phyloP scores from a whole-genome alignment of 2,113 vertebrate species.

The Heterocephalus glaber region DNA sequence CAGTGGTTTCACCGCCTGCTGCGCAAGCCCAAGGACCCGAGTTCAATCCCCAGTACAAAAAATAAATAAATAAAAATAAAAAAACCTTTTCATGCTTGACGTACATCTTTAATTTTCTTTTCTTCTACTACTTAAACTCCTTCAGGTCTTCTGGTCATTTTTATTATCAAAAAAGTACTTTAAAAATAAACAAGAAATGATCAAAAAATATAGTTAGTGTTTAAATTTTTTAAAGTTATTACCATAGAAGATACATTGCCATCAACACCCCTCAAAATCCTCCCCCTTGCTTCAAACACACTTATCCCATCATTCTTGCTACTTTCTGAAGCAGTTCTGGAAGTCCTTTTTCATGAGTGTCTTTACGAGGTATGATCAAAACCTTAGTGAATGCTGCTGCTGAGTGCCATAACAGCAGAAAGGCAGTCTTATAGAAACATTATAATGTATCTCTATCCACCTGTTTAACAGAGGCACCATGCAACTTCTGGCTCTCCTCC shows the following conservation, averaged over 20 bases:
- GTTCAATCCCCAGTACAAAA: too few relatives aligned
- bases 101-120: constrained; percentile 42
- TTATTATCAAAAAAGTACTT: background rate
- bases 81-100: background rate
- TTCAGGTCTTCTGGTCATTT: background rate
- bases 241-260: background rate
- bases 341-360: background rate
- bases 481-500: background rate
- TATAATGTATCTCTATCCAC: background rate
- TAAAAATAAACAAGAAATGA: background rate
- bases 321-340: background rate
- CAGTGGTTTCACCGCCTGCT: too few relatives aligned
- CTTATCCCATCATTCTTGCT: background rate
- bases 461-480: background rate
- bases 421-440: background rate
- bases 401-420: background rate
- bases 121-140: constrained; percentile 21
- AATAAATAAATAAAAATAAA: too few relatives aligned
- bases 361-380: background rate
- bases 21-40: too few relatives aligned
- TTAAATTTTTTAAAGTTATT: background rate
- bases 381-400: background rate
- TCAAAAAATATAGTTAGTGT: background rate
- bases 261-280: background rate
- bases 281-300: background rate